Evolutionary conservation across 2,797 vertebrate species (phyloP).

Genomic region (Adrianichthys oophorus): DNA sequence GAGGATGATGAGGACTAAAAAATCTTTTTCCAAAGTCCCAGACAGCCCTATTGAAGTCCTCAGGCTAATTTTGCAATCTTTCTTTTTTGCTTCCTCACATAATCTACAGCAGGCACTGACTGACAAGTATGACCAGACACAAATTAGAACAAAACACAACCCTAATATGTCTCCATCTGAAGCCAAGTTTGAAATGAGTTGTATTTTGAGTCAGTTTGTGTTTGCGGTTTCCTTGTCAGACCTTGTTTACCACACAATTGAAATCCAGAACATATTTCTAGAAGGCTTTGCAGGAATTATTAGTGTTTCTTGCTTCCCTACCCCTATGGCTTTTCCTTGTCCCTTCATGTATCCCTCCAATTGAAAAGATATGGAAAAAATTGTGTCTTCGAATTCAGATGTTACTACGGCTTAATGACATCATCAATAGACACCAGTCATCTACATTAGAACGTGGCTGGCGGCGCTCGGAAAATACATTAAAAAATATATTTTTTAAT

Average conservation of each 20-base stretch:
- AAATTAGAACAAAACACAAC: too few species aligned
- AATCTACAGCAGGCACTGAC: not conserved
- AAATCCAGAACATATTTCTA: conserved; percentile 5
- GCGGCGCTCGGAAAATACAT: too few species aligned
- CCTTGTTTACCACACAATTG: conserved; percentile 25
- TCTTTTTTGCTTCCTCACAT: conserved; percentile 5
- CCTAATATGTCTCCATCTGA: not conserved
- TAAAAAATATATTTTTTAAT: too few species aligned
- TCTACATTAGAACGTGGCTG: too few species aligned
- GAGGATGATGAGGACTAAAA: not conserved
- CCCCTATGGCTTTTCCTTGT: too few species aligned
- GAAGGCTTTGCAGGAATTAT: conserved; percentile 28
- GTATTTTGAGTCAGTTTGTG: too few species aligned
- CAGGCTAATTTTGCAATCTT: conserved; percentile 27
- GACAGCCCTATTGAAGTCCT: conserved; percentile 38
- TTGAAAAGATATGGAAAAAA: too few species aligned
- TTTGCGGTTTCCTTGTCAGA: conserved; percentile 7
- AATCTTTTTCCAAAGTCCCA: conserved; percentile 8
- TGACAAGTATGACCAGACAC: too few species aligned
- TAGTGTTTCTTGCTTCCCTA: conserved; percentile 18
- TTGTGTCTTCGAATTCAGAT: too few species aligned
- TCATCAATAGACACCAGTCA: too few species aligned
- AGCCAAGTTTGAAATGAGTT: not conserved
- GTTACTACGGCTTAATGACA: too few species aligned
- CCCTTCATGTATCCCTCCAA: too few species aligned